These are phyloP conservation scores for Diprion similis DNA, from an alignment of 1,140 invertebrate species.

Conservation along the genomic window DNA sequence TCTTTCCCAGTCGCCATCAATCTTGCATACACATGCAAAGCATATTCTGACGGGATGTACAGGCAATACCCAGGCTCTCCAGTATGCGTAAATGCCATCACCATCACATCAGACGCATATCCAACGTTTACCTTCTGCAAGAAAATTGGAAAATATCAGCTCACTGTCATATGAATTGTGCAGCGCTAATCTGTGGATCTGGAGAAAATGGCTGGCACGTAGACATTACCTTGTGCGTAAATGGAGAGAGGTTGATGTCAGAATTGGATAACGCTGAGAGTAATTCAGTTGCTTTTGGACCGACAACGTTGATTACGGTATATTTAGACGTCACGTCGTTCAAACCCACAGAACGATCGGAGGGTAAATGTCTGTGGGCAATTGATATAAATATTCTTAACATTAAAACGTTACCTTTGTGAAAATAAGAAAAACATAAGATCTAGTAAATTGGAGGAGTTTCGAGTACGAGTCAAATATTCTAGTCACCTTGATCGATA, in stretches of 20 bases:
- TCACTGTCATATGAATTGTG: background rate
- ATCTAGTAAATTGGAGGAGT: too few species aligned
- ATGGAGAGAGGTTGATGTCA: constrained; percentile 73
- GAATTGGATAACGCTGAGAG: constrained; percentile 79
- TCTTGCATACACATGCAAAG: constrained; percentile 79
- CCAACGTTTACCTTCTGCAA: constrained; percentile 74
- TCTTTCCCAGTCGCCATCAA: constrained; percentile 68
- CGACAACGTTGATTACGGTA: constrained; percentile 85
- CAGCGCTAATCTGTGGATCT: background rate
- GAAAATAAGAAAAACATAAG: too few species aligned
- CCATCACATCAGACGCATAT: constrained; percentile 77
- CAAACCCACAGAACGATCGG: constrained; percentile 70
- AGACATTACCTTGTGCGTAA: constrained; percentile 71
- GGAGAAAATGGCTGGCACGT: background rate
- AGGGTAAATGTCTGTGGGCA: constrained; percentile 64
- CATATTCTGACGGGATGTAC: constrained; percentile 82
- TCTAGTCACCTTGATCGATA: too few species aligned
- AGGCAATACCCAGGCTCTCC: constrained; percentile 85
- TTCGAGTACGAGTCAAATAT: too few species aligned
- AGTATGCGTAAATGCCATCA: constrained; percentile 83
- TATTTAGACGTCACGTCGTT: constrained; percentile 84
- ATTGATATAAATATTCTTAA: background rate
- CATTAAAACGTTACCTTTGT: background rate
- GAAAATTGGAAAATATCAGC: constrained; percentile 20
- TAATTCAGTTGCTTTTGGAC: constrained; percentile 76